A percentile compares a stretch with the other conserved stretches of the same genome.
These are phyloP conservation scores for Acanthornis magna DNA, from an alignment of 2,797 vertebrate species.

Conservation along the genomic window DNA sequence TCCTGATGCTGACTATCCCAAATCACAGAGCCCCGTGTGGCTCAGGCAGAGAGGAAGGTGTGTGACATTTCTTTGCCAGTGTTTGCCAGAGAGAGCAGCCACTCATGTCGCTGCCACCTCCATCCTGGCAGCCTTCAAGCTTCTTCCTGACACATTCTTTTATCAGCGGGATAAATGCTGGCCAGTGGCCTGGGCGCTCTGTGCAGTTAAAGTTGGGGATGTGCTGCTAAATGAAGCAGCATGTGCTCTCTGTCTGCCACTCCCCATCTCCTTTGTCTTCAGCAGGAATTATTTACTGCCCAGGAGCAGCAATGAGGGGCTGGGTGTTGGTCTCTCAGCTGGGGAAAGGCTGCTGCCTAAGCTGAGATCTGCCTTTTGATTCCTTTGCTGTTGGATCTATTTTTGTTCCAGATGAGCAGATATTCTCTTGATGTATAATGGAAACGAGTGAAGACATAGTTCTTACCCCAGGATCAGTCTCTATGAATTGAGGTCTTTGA, in stretches of 20 bases:
- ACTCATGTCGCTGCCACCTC: rapidly evolving
- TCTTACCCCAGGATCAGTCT: neutral
- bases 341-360: rapidly evolving
- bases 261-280: neutral
- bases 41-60: neutral
- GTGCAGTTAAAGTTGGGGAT: neutral
- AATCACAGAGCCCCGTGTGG: rapidly evolving
- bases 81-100: neutral
- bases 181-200: neutral
- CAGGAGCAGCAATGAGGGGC: neutral
- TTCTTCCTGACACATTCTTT: neutral
- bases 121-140: neutral
- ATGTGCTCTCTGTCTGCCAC: neutral
- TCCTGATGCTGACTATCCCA: neutral
- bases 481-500: conserved; percentile 6
- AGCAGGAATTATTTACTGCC: neutral
- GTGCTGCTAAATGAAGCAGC: neutral
- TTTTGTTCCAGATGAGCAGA: neutral
- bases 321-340: neutral
- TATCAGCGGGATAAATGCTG: neutral
- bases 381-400: neutral
- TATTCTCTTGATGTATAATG: conserved; percentile 4
- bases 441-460: neutral
- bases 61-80: neutral
- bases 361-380: neutral